Conservation (phyloP, 2,113 vertebrate species). For the Struthio camelus region DNA sequence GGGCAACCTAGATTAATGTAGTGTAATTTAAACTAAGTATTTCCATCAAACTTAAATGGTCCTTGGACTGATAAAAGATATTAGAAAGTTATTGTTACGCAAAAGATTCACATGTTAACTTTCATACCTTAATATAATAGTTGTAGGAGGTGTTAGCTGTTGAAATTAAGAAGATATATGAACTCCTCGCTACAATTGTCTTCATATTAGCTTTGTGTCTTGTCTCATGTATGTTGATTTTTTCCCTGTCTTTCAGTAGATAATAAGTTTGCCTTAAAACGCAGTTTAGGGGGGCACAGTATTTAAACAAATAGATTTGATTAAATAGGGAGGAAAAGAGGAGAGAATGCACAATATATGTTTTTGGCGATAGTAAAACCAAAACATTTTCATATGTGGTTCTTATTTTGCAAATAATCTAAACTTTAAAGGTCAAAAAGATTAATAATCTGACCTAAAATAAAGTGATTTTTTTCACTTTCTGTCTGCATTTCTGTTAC, state of each 20-base stretch:
- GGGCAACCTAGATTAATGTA: not conserved
- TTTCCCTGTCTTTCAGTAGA: not conserved
- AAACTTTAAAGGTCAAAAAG: not conserved
- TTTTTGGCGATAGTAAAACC: not conserved
- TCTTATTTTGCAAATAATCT: not conserved
- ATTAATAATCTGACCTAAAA: not conserved
- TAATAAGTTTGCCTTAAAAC: not conserved
- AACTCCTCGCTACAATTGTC: not conserved
- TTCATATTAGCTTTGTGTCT: not conserved
- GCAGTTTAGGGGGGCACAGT: not conserved
- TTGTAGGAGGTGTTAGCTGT: not conserved
- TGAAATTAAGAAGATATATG: not conserved
- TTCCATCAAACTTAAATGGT: not conserved
- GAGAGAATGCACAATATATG: not conserved
- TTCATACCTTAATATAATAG: not conserved
- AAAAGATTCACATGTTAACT: not conserved
- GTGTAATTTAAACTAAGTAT: not conserved
- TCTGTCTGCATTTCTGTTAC: not conserved
- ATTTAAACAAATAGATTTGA: not conserved
- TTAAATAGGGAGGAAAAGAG: not conserved
- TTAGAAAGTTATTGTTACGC: not conserved
- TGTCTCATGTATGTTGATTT: not conserved
- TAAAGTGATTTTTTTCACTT: not conserved
- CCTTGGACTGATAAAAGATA: not conserved
- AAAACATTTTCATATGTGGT: not conserved